Percentiles rank a stretch among this genome's conserved stretches.
phyloP scores from a whole-genome alignment of 2,113 vertebrate species.

The Ursus arctos region DNA sequence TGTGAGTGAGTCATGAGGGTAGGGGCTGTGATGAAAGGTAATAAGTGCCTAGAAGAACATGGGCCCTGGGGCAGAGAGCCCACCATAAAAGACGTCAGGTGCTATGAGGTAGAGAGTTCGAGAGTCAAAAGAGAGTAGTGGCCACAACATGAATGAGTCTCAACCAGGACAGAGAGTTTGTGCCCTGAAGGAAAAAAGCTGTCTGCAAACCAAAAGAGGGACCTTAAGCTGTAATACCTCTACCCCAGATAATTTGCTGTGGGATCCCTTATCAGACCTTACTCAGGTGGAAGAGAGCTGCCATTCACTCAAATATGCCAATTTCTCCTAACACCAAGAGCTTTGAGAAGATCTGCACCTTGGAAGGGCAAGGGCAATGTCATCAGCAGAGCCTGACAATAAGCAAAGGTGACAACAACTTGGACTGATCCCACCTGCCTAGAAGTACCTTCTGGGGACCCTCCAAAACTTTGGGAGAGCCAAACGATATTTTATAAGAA shows the following conservation, averaged over 20 bases:
- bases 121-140: not conserved
- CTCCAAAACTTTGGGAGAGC: not conserved
- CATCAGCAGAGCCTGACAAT: not conserved
- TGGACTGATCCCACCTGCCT: not conserved
- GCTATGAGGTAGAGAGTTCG: not conserved
- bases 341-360: not conserved
- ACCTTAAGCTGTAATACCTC: not conserved
- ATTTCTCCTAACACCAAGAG: not conserved
- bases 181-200: not conserved
- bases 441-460: not conserved
- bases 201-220: not conserved
- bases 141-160: not conserved
- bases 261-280: not conserved
- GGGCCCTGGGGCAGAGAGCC: not conserved
- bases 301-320: not conserved
- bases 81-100: not conserved
- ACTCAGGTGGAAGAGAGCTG: not conserved
- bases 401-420: not conserved
- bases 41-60: not conserved
- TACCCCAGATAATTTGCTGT: not conserved
- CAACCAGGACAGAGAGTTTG: not conserved
- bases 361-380: not conserved
- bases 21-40: not conserved
- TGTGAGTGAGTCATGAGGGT: not conserved
- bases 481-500: not conserved